Conservation (phyloP, 2,888 invertebrate species). For the Metallyticus violacea region DNA sequence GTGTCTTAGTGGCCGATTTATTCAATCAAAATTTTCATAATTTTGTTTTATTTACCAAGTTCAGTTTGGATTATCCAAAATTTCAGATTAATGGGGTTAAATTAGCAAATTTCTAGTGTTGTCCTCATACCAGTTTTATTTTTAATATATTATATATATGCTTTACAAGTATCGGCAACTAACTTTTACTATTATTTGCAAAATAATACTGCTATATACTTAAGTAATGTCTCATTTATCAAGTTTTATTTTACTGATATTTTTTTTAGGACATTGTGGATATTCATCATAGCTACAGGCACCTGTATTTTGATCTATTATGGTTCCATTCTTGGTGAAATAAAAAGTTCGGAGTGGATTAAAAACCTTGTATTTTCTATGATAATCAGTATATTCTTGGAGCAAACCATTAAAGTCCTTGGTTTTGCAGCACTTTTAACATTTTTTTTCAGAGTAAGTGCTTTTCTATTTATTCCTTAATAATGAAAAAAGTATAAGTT, state of each 20-base stretch:
- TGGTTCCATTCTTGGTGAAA: not conserved
- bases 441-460: not conserved
- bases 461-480: not conserved
- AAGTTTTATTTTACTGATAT: not conserved
- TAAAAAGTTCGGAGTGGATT: not conserved
- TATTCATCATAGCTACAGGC: not conserved
- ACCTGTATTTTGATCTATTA: not conserved
- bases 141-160: too few species aligned
- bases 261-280: not conserved
- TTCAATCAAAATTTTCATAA: too few species aligned
- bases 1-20: too few species aligned
- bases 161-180: too few species aligned
- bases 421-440: not conserved
- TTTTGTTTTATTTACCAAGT: too few species aligned
- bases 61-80: too few species aligned
- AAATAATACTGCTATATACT: too few species aligned
- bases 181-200: too few species aligned
- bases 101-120: too few species aligned
- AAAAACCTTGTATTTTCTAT: not conserved
- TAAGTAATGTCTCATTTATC: too few species aligned
- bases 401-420: conserved; percentile 20
- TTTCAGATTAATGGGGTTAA: too few species aligned
- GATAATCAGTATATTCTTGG: conserved; percentile 2
- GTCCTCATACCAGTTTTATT: too few species aligned
- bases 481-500: not conserved